These are phyloP conservation scores for Catharus bicknelli DNA, from an alignment of 2,113 vertebrate species.

Conservation along the genomic window DNA sequence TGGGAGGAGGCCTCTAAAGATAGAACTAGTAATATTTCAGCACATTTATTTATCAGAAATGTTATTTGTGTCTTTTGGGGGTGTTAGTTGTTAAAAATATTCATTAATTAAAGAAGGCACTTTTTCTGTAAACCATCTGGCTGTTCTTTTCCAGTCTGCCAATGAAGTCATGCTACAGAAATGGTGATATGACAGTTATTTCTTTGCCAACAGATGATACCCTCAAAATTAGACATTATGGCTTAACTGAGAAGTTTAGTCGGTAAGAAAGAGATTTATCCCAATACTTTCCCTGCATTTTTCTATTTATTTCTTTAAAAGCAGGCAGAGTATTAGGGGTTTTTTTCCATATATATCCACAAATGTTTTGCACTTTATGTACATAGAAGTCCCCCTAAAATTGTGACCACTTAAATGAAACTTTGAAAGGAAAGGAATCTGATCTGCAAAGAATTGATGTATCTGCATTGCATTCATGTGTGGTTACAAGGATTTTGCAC, in stretches of 20 bases:
- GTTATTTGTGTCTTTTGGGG: conserved; percentile 6
- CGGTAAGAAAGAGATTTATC: background rate
- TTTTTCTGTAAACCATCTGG: conserved; percentile 43
- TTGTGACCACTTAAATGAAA: background rate
- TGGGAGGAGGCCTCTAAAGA: background rate
- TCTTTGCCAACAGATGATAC: conserved; percentile 25
- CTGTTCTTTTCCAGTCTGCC: conserved; percentile 53
- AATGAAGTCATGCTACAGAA: conserved; percentile 34
- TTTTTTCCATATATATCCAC: background rate
- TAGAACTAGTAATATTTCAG: conserved; percentile 27
- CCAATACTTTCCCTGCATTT: background rate
- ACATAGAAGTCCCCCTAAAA: background rate
- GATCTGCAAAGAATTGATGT: background rate
- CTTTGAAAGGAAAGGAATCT: background rate
- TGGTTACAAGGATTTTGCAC: background rate
- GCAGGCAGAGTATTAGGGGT: background rate
- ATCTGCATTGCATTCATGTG: background rate
- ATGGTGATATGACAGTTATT: conserved; percentile 11
- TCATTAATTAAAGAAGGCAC: conserved; percentile 1
- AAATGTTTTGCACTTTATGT: background rate
- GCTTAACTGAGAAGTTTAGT: background rate
- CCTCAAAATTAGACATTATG: background rate
- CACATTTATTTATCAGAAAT: conserved; percentile 16
- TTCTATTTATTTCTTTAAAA: background rate
- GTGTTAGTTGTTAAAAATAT: conserved; percentile 15